Percentiles rank a stretch among this genome's conserved stretches.
Conservation (phyloP, 2,797 vertebrate species). For the Semotilus atromaculatus region DNA sequence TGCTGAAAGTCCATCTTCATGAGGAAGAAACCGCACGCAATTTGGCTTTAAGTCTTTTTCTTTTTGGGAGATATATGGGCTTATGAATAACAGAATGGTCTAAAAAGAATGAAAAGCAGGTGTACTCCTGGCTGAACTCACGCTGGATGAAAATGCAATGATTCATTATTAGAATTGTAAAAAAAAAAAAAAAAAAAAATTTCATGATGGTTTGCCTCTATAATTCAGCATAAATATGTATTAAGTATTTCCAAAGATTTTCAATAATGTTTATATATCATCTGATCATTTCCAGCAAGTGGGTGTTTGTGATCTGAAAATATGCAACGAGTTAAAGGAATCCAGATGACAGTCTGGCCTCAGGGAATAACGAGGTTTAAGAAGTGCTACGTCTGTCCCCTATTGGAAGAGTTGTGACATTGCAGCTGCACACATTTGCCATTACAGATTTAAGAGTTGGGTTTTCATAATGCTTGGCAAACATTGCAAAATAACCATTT, state of each 20-base stretch:
- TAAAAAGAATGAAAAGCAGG: conserved; percentile 51
- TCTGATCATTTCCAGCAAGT: conserved; percentile 52
- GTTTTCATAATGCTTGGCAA: conserved; percentile 26
- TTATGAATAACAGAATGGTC: conserved; percentile 40
- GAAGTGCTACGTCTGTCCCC: conserved; percentile 59
- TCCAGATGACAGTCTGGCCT: conserved; percentile 60
- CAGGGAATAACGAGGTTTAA: conserved; percentile 59
- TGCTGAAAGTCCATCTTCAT: conserved; percentile 28
- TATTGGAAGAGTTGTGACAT: conserved; percentile 54
- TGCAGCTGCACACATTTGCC: conserved; percentile 30
- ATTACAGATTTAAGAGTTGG: conserved; percentile 15
- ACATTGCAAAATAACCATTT: conserved; percentile 39
- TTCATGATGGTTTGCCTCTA: conserved; percentile 48
- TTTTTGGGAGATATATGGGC: conserved; percentile 28
- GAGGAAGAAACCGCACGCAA: conserved; percentile 32
- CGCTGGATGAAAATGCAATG: conserved; percentile 37
- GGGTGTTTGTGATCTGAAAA: conserved; percentile 51
- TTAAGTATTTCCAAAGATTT: conserved; percentile 64
- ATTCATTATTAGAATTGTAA: conserved; percentile 35
- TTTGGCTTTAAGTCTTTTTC: conserved; percentile 40
- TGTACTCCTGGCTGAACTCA: conserved; percentile 47
- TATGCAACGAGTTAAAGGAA: conserved; percentile 55
- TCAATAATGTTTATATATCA: conserved; percentile 50
- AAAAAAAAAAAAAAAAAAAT: conserved; percentile 6
- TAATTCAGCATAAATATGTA: conserved; percentile 60